Evolutionary conservation across 2,888 invertebrate genomes (phyloP), one percentile per base, ranked within the genome.

Genomic region (Myopa tessellatipennis): DNA sequence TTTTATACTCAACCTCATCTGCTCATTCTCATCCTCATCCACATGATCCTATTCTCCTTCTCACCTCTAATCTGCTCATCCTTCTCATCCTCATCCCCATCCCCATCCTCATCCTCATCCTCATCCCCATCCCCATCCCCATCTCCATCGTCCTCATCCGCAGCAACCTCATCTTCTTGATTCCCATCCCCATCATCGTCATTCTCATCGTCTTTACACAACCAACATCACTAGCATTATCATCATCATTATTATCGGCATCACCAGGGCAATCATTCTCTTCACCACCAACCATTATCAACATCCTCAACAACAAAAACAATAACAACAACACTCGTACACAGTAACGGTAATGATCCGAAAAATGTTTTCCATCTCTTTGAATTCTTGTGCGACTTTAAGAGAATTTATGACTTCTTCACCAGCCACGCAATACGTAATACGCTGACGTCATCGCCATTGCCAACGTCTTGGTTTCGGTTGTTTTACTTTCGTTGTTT

Each of bases 331-430:
- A 52, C 10, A 34, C 55, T 70, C 18, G 6, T 58, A 6, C 52
- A n/a, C 55, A 68, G 60, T 77, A 58, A 74, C 67, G 75, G 58
- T 75, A 78, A 78, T 74, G 74, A 77, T 74, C 60, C 70, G 77
- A 74, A 74, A 70, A 77, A 77, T 69, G 74, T 74, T 74, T 67
- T 50, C 52, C 55, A 60, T 73, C 77, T 70, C 63, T 36, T 52
- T 45, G 7, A 63, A 14, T 63, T 63, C 26, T 68, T 50, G 18
- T 18, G 18, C 4, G 8, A 7, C 45, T 45, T 69, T 40, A 5
- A 34, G 5, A 26, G 65, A 63, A 76, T 76, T 76, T 76, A 76
- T 70, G 76, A 76, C 70, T 76, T 71, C 38, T 63, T 38, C 52
- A 74, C 73, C n/a, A 65, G 45, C 65, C 50, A 45, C 74, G 40